A percentile compares a stretch with the other conserved stretches of the same genome.
These are phyloP conservation scores for Lepetodrilus schrolli DNA, from an alignment of 2,888 invertebrate genomes.

Conservation along the genomic window DNA sequence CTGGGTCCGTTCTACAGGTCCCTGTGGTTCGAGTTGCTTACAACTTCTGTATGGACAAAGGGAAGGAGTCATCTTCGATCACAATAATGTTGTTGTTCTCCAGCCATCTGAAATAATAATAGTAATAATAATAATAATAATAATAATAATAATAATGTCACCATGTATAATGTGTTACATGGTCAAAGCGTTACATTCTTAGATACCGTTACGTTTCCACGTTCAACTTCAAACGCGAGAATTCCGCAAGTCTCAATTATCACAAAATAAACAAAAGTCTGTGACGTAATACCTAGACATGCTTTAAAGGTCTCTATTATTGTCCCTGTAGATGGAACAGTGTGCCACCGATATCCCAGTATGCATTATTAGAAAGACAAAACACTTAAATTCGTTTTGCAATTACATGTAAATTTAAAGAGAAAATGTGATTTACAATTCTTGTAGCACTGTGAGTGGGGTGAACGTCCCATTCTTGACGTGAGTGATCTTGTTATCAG, in stretches of 20 bases:
- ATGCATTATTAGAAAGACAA: background rate
- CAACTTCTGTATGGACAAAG: constrained; percentile 35
- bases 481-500: background rate
- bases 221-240: background rate
- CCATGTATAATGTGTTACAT: no score
- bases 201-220: background rate
- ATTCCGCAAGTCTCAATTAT: no score
- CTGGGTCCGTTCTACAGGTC: background rate
- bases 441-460: background rate
- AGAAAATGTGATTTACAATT: background rate
- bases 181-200: background rate
- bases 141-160: background rate
- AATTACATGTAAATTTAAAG: no score
- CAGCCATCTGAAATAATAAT: constrained; percentile 41
- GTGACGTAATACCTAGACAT: background rate
- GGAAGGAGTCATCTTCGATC: constrained; percentile 51
- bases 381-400: no score
- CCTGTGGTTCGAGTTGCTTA: constrained; percentile 33
- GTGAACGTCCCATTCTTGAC: constrained; percentile 14
- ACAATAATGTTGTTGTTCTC: constrained; percentile 45
- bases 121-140: background rate
- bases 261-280: background rate
- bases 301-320: no score
- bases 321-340: no score
- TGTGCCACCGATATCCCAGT: background rate